These are phyloP conservation scores for Drepana arcuata DNA, from an alignment of 1,140 invertebrate genomes.

Conservation along the genomic window DNA sequence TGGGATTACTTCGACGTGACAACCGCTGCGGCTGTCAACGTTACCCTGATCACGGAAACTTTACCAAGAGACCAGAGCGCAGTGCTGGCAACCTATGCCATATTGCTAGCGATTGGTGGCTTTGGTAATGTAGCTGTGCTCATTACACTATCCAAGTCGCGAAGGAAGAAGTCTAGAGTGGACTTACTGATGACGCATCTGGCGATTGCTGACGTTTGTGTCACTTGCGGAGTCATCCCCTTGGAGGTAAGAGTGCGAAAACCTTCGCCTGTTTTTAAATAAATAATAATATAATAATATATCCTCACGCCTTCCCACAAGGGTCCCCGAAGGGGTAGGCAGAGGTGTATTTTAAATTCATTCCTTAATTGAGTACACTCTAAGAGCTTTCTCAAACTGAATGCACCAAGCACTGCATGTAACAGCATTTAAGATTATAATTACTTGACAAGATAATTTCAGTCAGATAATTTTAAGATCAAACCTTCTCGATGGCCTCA, in stretches of 20 bases:
- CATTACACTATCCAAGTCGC: conserved; percentile 77
- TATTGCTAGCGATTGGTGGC: conserved; percentile 79
- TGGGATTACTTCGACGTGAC: conserved; percentile 38
- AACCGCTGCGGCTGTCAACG: conserved; percentile 12
- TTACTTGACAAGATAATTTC: too few species aligned
- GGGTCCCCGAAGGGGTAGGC: too few species aligned
- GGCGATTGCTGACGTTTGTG: conserved; percentile 83
- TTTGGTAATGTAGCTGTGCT: conserved; percentile 74
- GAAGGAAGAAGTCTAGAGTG: conserved; percentile 80
- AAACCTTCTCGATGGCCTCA: too few species aligned
- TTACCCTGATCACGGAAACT: conserved; percentile 18
- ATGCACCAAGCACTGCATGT: too few species aligned
- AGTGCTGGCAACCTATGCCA: conserved; percentile 45
- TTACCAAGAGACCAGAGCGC: conserved; percentile 24
- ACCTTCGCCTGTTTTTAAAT: neutral
- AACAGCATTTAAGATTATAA: too few species aligned
- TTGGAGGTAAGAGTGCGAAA: conserved; percentile 79
- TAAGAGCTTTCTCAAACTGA: too few species aligned
- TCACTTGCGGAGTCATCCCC: conserved; percentile 86
- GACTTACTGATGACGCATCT: conserved; percentile 85
- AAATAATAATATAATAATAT: neutral
- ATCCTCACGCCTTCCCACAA: too few species aligned
- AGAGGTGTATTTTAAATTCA: too few species aligned
- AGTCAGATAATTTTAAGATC: too few species aligned
- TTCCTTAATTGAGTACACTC: too few species aligned